phyloP scores from a whole-genome alignment of 2,113 vertebrate genomes.

The Phyllopteryx taeniolatus region DNA sequence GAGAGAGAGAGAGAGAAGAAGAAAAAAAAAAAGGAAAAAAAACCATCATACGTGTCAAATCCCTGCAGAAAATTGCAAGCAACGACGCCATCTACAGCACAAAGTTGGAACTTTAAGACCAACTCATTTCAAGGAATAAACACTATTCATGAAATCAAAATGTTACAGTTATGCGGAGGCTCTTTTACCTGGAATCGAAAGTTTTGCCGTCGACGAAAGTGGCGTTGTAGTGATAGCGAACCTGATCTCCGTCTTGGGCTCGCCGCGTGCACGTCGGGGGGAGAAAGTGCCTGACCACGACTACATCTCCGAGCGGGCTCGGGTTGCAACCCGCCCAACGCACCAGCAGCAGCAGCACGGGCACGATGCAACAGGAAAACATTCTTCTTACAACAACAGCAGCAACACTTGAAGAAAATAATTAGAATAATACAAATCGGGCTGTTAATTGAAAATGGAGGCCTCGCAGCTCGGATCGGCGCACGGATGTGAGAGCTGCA shows the following conservation, averaged over 20 bases:
- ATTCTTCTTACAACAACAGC: constrained; percentile 27
- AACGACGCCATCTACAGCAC: neutral
- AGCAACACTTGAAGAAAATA: neutral
- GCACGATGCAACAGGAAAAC: constrained; percentile 36
- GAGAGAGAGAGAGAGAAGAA: constrained; percentile 2
- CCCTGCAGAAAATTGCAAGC: neutral
- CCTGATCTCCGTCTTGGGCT: constrained; percentile 83
- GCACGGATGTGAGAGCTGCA: constrained; percentile 46
- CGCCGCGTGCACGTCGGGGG: constrained; percentile 81
- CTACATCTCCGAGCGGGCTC: constrained; percentile 83
- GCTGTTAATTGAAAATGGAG: neutral
- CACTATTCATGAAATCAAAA: neutral
- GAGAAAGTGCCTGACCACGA: constrained; percentile 84
- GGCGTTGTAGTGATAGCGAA: constrained; percentile 96
- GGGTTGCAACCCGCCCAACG: constrained; percentile 71
- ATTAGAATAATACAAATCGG: neutral
- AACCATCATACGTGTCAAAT: constrained; percentile 3
- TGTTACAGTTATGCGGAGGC: neutral
- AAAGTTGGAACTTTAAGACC: neutral
- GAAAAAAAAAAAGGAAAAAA: neutral
- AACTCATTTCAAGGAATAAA: neutral
- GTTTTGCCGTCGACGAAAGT: constrained; percentile 86
- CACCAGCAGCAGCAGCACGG: constrained; percentile 56
- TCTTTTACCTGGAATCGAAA: constrained; percentile 90
- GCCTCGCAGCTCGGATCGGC: neutral